Evolutionary conservation across 2,797 vertebrate genomes (phyloP), one percentile per base, ranked within the genome.

Genomic region (Gambelia wislizenii): DNA sequence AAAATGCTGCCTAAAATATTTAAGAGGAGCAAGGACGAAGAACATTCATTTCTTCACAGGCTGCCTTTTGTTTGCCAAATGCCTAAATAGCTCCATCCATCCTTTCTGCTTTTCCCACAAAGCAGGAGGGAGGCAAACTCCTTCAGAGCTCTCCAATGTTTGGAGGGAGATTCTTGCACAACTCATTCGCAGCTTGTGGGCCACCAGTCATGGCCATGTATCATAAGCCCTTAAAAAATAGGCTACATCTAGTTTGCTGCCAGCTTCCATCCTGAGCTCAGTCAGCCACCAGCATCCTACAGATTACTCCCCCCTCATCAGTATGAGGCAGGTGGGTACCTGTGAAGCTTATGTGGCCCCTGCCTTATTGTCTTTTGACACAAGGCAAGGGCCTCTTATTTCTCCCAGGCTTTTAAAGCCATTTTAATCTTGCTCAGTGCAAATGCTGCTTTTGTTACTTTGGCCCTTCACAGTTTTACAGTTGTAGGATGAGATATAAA

Each of bases 1-100:
- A 86, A 91, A 90, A 72, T 81, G 67, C 79, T 83, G 20, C 52
- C 87, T 93, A 90, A 93, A 94, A 93, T 92, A 52, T 91, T 70
- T 90, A 93, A 89, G 33, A 67, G 70, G 67, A 91, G 92, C 54
- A 64, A 64, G 91, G 80, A 64, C 0, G 1, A 33, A 67, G 64
- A 91, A 36, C 30, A 0, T 16, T 54, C 20, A 22, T 52, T 27
- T 6, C 56, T 44, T n/a, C 44, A 36, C 6, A 44, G 39, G 10
- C n/a, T 44, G 49, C 36, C 30, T n/a, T 27, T 67, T 61, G 69
- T 64, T 64, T 36, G 20, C 39, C 22, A 16, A n/a, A 33, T 56
- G 52, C 52, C 9, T n/a, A 82, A 75, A 61, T 36, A 14, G 36
- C 49, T 81, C 44, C 59, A 14, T 87, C 27, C 39, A 12, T 44